A percentile compares a stretch with the other conserved stretches of the same genome.
These are phyloP conservation scores for Rhynchophorus ferrugineus DNA, from an alignment of 1,140 invertebrate genomes.

Conservation along the genomic window DNA sequence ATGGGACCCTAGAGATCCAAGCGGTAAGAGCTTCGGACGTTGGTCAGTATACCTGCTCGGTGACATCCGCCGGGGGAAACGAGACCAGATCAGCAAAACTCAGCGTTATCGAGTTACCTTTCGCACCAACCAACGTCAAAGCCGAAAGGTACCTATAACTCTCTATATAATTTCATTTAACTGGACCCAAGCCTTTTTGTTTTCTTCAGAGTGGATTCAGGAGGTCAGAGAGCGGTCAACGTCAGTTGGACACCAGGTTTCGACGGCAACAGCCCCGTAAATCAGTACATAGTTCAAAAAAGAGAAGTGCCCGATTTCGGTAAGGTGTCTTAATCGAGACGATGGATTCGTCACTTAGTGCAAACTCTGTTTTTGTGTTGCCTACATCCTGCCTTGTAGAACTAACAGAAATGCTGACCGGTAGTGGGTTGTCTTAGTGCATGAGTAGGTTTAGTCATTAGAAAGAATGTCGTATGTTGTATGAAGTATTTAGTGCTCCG, in stretches of 20 bases:
- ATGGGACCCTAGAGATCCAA: constrained; percentile 72
- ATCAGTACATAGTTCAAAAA: constrained; percentile 89
- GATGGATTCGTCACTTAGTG: constrained; percentile 12
- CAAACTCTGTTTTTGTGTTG: constrained; percentile 34
- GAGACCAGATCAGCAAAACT: constrained; percentile 78
- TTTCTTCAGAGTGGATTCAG: constrained; percentile 46
- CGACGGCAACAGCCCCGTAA: constrained; percentile 92
- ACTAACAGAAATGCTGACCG: neutral
- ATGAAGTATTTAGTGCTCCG: no score
- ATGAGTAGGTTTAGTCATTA: no score
- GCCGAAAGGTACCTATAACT: constrained; percentile 46
- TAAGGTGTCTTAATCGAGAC: constrained; percentile 38
- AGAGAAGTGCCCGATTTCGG: constrained; percentile 78
- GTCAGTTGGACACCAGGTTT: constrained; percentile 92
- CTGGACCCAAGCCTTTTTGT: neutral
- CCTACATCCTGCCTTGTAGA: constrained; percentile 1
- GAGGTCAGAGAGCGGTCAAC: constrained; percentile 66
- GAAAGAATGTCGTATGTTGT: no score
- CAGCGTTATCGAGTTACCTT: constrained; percentile 89
- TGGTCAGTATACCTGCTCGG: constrained; percentile 73
- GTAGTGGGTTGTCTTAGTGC: no score
- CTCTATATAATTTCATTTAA: neutral
- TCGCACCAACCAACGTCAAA: constrained; percentile 78
- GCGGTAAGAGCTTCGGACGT: constrained; percentile 76
- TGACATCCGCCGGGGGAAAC: constrained; percentile 82